Conservation (phyloP, 1,140 invertebrate genomes). For the Neodiprion virginianus region DNA sequence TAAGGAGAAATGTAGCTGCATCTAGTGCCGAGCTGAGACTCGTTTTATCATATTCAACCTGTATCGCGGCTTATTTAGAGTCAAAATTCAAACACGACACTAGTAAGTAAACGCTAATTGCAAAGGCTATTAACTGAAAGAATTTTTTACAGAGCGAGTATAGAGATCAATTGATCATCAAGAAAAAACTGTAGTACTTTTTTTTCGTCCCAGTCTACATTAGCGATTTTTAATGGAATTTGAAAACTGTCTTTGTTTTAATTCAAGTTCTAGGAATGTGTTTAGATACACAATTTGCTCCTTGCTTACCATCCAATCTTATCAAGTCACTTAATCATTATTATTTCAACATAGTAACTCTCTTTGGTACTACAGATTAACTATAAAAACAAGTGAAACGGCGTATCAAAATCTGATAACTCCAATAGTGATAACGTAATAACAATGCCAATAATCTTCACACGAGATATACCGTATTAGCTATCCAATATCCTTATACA, state of each 20-base stretch:
- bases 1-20: too few relatives aligned
- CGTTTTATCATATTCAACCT: too few relatives aligned
- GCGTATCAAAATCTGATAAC: slow-evolving; percentile 40
- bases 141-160: too few relatives aligned
- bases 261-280: background rate
- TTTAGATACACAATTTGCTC: background rate
- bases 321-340: background rate
- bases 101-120: too few relatives aligned
- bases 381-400: slow-evolving; percentile 37
- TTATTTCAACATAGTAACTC: background rate
- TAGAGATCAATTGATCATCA: too few relatives aligned
- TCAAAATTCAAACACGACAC: too few relatives aligned
- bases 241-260: background rate
- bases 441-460: slow-evolving; percentile 11
- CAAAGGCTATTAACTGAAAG: too few relatives aligned
- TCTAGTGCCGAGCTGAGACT: too few relatives aligned
- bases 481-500: slow-evolving; percentile 58
- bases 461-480: background rate
- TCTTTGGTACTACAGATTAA: background rate
- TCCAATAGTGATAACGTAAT: slow-evolving; percentile 27
- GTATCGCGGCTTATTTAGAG: too few relatives aligned
- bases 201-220: too few relatives aligned
- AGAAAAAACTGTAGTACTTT: too few relatives aligned
- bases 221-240: too few relatives aligned
- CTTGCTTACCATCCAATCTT: slow-evolving; percentile 2